Conservation (phyloP, 2,797 vertebrate species). For the Acipenser transmontanus region DNA sequence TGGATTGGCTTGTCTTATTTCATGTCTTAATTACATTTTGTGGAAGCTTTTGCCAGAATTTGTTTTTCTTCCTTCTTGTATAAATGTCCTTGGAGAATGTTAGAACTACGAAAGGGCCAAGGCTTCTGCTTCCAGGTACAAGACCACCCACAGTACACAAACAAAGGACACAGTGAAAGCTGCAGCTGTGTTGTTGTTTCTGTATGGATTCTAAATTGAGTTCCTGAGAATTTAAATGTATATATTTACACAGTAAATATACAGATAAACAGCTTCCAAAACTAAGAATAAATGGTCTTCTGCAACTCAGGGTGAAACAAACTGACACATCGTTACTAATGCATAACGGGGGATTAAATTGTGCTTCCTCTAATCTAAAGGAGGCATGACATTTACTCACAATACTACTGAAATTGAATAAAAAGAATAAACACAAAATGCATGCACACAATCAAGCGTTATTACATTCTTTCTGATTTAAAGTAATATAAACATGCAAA, state of each 20-base stretch:
- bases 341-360: too few relatives aligned
- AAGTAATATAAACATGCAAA: too few relatives aligned
- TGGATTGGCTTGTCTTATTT: background rate
- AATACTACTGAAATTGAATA: too few relatives aligned
- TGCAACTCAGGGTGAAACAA: too few relatives aligned
- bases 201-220: background rate
- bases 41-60: background rate
- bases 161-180: background rate
- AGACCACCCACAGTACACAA: background rate
- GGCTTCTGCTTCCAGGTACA: background rate
- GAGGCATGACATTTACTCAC: too few relatives aligned
- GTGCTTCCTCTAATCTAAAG: too few relatives aligned
- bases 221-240: background rate
- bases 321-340: too few relatives aligned
- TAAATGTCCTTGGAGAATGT: background rate
- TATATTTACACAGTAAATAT: background rate
- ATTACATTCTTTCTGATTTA: too few relatives aligned
- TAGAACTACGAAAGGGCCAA: background rate
- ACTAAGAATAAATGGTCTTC: too few relatives aligned
- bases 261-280: background rate
- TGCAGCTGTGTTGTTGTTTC: slow-evolving; percentile 1
- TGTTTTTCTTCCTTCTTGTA: background rate
- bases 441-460: too few relatives aligned
- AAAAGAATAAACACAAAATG: too few relatives aligned
- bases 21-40: background rate